Evolutionary conservation across 1,140 invertebrate genomes (phyloP), one percentile per base, ranked within the genome.

Genomic region (Myzus persicae): DNA sequence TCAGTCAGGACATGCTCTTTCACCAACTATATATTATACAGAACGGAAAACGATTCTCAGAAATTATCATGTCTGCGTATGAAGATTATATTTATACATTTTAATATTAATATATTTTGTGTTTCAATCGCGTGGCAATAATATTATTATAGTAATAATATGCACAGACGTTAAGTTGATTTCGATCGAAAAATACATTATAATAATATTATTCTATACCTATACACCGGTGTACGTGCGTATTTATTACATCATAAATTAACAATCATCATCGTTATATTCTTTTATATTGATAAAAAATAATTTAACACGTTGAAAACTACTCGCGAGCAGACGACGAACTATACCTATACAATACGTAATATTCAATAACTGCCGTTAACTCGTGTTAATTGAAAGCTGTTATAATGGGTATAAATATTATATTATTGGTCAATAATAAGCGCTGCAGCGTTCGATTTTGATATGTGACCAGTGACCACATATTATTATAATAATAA

Each of bases 281-380:
- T 51, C 22, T 51, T 76, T 20, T 67, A 18, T 76, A 76, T 76
- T 18, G 59, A 76, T n/a, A 76, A 36, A 76, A 31, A 76, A n/a
- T 76, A 76, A 76, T 76, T 76, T n/a, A 76, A 76, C 14, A 76
- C n/a, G 59, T 76, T n/a, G 59, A 76, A 76, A 76, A 76, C 59
- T 76, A n/a, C 14, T 76, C 14, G 31, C 4, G 31, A 31, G 14
- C 31, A n/a, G 18, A n/a, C 11, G 36, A 5, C 11, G 20, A 18
- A 51, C 42, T 31, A 26, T 54, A 31, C 31, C 2, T 0, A 6
- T 59, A 11, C 31, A 59, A 31, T 76, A 76, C n/a, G n/a, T n/a
- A n/a, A n/a, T 76, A n/a, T 76, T 76, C 59, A n/a, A 76, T n/a
- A 18, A 76, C 59, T 67, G 59, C 59, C 59, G 59, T 67, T 31